Evolutionary conservation across 2,797 vertebrate species (phyloP).

Genomic region (Anguilla anguilla): DNA sequence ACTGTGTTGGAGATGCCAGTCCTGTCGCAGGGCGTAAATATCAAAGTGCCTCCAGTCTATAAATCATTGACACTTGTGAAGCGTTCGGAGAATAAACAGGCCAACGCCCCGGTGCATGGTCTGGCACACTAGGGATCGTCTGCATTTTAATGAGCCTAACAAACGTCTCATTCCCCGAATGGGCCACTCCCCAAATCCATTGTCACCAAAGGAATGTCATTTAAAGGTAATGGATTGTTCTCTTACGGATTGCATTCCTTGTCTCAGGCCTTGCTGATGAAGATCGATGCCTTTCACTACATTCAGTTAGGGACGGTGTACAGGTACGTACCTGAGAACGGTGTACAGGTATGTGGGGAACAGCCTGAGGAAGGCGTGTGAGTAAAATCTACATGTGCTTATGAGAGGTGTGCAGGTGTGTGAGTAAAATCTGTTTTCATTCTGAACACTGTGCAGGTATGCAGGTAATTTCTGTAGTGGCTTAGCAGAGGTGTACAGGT

Average conservation of each 20-base stretch:
- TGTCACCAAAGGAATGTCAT: background rate
- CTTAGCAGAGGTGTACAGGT: constrained; percentile 66
- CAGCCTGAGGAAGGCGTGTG: background rate
- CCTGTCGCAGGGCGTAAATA: background rate
- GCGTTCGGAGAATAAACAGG: background rate
- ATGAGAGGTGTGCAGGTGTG: background rate
- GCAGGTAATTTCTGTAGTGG: background rate
- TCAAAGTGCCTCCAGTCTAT: background rate
- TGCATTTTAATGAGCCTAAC: background rate
- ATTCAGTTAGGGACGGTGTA: constrained; percentile 18
- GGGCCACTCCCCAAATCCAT: background rate
- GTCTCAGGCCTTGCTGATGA: constrained; percentile 91
- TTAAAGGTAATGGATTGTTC: background rate
- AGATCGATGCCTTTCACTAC: constrained; percentile 87
- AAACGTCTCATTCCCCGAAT: background rate
- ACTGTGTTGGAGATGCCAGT: background rate
- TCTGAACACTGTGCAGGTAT: no score
- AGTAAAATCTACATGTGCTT: background rate
- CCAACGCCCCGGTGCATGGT: background rate
- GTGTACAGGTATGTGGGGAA: background rate
- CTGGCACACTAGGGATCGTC: background rate
- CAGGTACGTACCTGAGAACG: background rate
- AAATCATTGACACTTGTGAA: background rate
- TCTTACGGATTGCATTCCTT: constrained; percentile 1
- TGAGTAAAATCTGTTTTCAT: background rate